phyloP scores from a whole-genome alignment of 2,888 invertebrate genomes.

The Lasioglossum figueresi region DNA sequence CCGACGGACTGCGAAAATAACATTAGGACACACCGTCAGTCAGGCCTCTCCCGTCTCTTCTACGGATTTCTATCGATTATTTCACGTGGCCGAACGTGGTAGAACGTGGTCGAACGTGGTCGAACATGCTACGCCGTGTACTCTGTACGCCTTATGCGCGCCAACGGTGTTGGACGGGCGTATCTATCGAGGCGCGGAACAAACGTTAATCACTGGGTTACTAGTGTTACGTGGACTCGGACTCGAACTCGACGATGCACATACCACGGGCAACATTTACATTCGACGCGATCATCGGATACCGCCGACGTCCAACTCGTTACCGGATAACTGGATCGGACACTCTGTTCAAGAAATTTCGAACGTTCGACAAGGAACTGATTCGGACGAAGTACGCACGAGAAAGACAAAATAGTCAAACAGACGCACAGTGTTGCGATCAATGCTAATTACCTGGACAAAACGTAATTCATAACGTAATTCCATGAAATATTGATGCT shows the following conservation, averaged over 20 bases:
- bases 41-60: conserved; percentile 62
- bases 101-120: background rate
- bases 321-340: background rate
- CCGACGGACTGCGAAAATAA: conserved; percentile 84
- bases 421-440: background rate
- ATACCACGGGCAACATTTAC: background rate
- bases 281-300: conserved; percentile 5
- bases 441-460: too few relatives aligned
- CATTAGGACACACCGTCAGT: conserved; percentile 77
- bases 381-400: background rate
- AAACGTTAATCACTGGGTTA: conserved; percentile 3
- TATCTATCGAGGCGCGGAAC: conserved; percentile 13
- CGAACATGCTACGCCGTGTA: background rate
- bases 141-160: background rate
- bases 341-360: background rate
- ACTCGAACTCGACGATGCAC: background rate
- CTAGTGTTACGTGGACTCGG: background rate
- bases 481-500: too few relatives aligned
- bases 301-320: background rate
- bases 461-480: too few relatives aligned
- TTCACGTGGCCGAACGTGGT: conserved; percentile 20
- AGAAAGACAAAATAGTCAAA: background rate
- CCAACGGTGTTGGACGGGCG: background rate
- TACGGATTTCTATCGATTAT: conserved; percentile 51
- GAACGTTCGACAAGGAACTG: background rate